A percentile compares a stretch with the other conserved stretches of the same genome.
Evolutionary conservation across 2,113 vertebrate genomes (phyloP).

Genomic region (Mellivora capensis): DNA sequence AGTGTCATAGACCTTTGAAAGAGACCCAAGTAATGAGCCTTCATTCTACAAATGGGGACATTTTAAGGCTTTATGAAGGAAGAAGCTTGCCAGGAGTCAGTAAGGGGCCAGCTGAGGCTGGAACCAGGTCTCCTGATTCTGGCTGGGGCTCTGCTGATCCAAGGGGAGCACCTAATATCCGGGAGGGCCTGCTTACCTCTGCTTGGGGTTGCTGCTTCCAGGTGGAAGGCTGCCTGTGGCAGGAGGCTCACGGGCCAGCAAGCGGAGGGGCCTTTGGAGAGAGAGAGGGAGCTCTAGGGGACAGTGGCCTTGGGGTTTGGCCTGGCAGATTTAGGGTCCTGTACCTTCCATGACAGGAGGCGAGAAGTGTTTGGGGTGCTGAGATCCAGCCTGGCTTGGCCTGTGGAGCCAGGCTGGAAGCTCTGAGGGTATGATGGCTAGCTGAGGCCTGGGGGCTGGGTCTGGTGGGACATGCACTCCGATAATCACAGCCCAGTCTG

Average conservation of each 20-base stretch:
- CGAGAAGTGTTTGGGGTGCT: not conserved
- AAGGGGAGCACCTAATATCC: not conserved
- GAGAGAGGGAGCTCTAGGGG: not conserved
- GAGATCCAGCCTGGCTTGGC: not conserved
- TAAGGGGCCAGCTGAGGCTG: not conserved
- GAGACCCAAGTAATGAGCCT: not conserved
- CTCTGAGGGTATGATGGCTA: not conserved
- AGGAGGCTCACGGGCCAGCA: not conserved
- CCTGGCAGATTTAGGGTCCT: not conserved
- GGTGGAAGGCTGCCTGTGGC: not conserved
- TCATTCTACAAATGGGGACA: not conserved
- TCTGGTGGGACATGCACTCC: not conserved
- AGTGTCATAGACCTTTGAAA: not conserved
- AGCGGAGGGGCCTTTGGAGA: not conserved
- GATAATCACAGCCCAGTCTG: fast-evolving
- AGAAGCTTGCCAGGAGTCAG: not conserved
- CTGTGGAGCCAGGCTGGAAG: too few relatives aligned
- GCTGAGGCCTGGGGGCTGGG: not conserved
- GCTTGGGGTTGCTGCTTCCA: not conserved
- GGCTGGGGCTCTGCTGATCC: not conserved
- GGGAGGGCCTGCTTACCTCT: not conserved
- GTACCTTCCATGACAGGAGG: not conserved
- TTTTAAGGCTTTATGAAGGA: not conserved
- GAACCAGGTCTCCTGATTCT: not conserved
- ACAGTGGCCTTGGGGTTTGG: not conserved